These are phyloP conservation scores for Glaucomys volans DNA, from an alignment of 2,113 vertebrate species.

Conservation along the genomic window DNA sequence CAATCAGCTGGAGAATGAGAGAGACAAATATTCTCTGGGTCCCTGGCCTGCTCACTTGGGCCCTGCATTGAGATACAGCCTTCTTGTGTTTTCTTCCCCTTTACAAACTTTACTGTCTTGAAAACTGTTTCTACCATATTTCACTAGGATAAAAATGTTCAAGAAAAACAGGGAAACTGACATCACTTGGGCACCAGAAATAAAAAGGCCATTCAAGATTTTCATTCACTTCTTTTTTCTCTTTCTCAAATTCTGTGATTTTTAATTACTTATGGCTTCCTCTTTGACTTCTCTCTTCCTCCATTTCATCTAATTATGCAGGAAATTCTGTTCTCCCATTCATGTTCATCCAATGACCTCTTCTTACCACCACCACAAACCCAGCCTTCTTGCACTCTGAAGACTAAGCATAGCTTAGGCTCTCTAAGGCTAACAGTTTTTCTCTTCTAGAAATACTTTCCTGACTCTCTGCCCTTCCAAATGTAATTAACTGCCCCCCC, in stretches of 20 bases:
- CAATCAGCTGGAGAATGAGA: background rate
- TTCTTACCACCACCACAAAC: background rate
- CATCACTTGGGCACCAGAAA: background rate
- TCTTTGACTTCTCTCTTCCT: background rate
- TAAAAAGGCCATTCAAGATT: background rate
- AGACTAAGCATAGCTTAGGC: background rate
- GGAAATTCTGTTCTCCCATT: background rate
- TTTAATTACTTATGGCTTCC: slow-evolving; percentile 2
- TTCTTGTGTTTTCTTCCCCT: background rate
- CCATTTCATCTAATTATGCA: background rate
- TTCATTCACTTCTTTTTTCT: background rate
- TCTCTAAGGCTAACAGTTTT: background rate
- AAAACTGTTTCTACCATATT: background rate
- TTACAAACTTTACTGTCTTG: background rate
- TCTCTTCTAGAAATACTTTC: background rate
- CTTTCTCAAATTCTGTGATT: background rate
- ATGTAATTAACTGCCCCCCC: background rate
- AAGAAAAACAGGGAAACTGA: background rate
- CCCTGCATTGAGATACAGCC: background rate
- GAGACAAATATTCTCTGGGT: background rate
- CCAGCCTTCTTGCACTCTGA: background rate
- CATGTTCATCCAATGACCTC: background rate
- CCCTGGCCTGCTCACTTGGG: background rate
- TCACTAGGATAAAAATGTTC: background rate
- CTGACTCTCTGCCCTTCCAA: background rate